Evolutionary conservation across 2,113 vertebrate genomes (phyloP), one percentile per base, ranked within the genome.

Genomic region (Lonchura striata): DNA sequence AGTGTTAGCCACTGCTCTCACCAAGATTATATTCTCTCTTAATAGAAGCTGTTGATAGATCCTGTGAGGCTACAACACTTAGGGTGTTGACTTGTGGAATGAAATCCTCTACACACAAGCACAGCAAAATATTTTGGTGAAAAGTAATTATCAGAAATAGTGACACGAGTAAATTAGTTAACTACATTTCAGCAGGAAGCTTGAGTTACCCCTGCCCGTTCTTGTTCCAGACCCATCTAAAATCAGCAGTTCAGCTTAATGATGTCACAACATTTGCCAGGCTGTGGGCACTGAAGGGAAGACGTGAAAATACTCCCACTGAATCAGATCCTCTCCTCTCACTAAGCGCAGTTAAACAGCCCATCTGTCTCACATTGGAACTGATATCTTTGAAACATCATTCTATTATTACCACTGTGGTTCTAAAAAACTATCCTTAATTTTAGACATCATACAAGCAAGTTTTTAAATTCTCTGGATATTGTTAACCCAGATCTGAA

Each of bases 111-210:
- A 96, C 96, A 98, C 97, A 98, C 96, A 98, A 98, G 98, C 97
- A 98, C 94, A 98, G 98, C 98, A 98, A 98, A 98, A 99, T 99
- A 98, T 98, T 99, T 98, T 98, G 98, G 97, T 98, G 98, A 98
- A 98, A 98, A 98, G 98, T 98, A 98, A 98, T 98, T 98, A 98
- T 98, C 97, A 96, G 97, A 98, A 98, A 98, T 96, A 98, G 97
- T 98, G 98, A 98, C 97, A 97, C 96, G 95, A 96, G 97, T 97
- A 97, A 97, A 98, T 98, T 97, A 97, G 95, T 97, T 98, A 97
- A 97, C 97, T 97, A 94, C 94, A 96, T 98, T 98, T 97, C 96
- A 97, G 96, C 81, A 76, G 95, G 97, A 98, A 97, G 95, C 94
- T 98, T 97, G 98, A 97, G 96, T 97, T 97, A 95, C 94, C 94